Conservation (phyloP, 2,797 vertebrate genomes). For the Synaphobranchus kaupii region DNA sequence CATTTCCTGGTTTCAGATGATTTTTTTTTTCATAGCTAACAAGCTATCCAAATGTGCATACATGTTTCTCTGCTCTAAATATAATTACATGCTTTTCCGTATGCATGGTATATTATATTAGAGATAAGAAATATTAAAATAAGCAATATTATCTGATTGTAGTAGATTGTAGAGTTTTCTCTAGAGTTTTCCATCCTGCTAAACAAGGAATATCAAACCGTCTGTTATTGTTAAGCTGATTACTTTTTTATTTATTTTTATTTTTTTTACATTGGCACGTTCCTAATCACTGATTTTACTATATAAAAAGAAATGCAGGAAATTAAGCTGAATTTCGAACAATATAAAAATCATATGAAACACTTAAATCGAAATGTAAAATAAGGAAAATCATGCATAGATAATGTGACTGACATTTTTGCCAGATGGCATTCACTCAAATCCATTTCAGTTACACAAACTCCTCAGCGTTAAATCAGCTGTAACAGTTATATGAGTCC, state of each 20-base stretch:
- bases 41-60: constrained; percentile 5
- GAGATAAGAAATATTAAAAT: not conserved
- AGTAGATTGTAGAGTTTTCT: not conserved
- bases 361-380: not conserved
- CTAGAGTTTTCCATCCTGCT: not conserved
- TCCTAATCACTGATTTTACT: not conserved
- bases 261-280: not conserved
- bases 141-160: not conserved
- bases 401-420: not conserved
- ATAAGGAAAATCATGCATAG: not conserved
- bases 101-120: not conserved
- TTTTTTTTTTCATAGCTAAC: not conserved
- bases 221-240: not conserved
- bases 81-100: not conserved
- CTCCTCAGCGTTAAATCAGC: too few relatives aligned
- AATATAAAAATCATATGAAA: not conserved
- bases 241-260: too few relatives aligned
- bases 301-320: not conserved
- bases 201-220: not conserved
- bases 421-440: not conserved
- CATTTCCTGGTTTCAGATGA: not conserved
- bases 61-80: not conserved
- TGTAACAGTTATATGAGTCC: not conserved
- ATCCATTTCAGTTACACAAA: not conserved
- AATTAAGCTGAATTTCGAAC: not conserved